phyloP scores from a whole-genome alignment of 2,888 invertebrate species.

The Vesta saturnalis region DNA sequence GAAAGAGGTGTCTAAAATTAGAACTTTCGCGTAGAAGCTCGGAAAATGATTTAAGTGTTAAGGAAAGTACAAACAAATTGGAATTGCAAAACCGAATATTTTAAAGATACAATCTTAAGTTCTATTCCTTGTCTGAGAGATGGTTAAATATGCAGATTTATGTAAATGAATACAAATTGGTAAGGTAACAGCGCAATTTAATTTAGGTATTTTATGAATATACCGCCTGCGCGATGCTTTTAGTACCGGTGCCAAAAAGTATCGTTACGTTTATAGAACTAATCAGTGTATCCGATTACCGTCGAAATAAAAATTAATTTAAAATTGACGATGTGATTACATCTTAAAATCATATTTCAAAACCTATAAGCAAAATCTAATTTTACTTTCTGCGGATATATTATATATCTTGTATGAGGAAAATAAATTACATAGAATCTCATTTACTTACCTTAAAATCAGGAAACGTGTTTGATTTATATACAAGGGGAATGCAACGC shows the following conservation, averaged over 20 bases:
- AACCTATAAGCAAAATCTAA: too few species aligned
- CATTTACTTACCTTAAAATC: too few species aligned
- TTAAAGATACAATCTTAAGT: conserved; percentile 35
- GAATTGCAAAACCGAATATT: conserved; percentile 34
- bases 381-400: too few species aligned
- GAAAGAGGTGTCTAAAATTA: conserved; percentile 21
- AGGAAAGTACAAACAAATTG: conserved; percentile 21
- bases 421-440: too few species aligned
- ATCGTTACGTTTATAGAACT: conserved; percentile 9
- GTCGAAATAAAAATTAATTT: too few species aligned
- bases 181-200: conserved; percentile 39
- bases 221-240: too few species aligned
- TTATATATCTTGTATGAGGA: too few species aligned
- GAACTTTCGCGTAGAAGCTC: conserved; percentile 12
- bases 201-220: conserved; percentile 37
- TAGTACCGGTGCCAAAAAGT: conserved; percentile 23
- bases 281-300: background rate
- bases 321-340: too few species aligned
- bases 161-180: conserved; percentile 40
- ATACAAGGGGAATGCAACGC: background rate
- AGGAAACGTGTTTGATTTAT: too few species aligned
- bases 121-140: conserved; percentile 28
- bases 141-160: conserved; percentile 36
- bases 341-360: too few species aligned
- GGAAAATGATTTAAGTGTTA: conserved; percentile 28